phyloP scores from a whole-genome alignment of 2,113 vertebrate genomes.

The Tachysurus vachellii region DNA sequence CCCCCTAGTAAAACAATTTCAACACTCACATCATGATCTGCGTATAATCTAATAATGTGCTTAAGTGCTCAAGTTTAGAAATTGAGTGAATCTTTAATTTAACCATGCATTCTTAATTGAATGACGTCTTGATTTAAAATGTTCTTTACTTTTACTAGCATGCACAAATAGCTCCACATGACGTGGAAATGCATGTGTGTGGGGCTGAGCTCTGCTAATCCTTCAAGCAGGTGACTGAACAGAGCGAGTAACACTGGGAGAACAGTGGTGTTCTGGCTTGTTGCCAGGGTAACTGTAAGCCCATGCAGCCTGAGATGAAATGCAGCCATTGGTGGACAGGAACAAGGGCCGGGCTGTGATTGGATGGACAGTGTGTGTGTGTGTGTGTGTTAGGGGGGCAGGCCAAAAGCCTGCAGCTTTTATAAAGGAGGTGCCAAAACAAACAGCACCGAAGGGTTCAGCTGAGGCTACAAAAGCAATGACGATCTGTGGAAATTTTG shows the following conservation, averaged over 20 bases:
- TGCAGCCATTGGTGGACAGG: constrained; percentile 63
- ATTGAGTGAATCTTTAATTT: neutral
- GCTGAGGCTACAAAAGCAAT: constrained; percentile 32
- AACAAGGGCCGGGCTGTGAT: constrained; percentile 54
- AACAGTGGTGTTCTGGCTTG: constrained; percentile 66
- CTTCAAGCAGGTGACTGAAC: constrained; percentile 57
- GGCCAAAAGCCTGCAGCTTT: constrained; percentile 54
- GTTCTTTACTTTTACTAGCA: neutral
- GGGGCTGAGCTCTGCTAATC: constrained; percentile 54
- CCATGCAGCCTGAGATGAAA: constrained; percentile 56
- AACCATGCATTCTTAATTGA: neutral
- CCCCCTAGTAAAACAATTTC: neutral
- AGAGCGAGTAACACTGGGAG: constrained; percentile 42
- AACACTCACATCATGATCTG: neutral
- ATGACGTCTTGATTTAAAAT: neutral
- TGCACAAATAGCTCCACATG: constrained; percentile 21
- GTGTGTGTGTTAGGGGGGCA: constrained; percentile 47
- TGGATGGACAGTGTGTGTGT: constrained; percentile 53
- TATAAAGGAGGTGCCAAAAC: constrained; percentile 42
- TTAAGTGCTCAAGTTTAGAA: neutral
- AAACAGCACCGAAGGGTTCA: constrained; percentile 47
- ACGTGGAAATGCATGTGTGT: constrained; percentile 27
- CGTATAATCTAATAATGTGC: neutral
- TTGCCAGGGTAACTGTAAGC: constrained; percentile 76
- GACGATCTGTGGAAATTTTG: constrained; percentile 38